Evolutionary conservation across 2,888 invertebrate genomes (phyloP), one percentile per base, ranked within the genome.

Genomic region (Cyclophora punctaria): DNA sequence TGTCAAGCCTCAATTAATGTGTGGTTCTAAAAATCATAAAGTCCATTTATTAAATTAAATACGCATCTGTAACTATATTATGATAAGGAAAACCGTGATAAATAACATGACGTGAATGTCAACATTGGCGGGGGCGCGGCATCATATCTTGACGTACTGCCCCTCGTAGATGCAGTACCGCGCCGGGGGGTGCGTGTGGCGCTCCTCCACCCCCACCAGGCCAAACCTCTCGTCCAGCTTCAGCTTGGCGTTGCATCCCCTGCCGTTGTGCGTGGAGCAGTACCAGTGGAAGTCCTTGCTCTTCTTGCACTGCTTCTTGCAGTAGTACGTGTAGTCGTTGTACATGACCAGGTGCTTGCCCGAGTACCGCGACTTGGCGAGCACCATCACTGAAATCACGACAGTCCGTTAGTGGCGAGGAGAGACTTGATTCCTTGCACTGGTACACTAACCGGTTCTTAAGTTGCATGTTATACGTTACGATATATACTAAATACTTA

Each of bases 251-350:
- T 81, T 81, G 54, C 86, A 86, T 0, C 85, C 84, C 40, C 77
- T 75, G 56, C 76, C 79, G 63, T 83, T 83, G 56, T 86, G 82
- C 0, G 85, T 83, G 1, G 86, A 86, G 51, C 86, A 86, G 53
- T 83, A 79, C 86, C 86, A 86, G 49, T 77, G 73, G 50, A 75
- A 80, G 51, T 70, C 63, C 43, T 75, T 78, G 0, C 73, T 78
- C 56, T 68, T 78, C 66, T 80, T 81, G 64, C 75, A 79, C 57
- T 78, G 74, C 51, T 73, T 78, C 67, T 84, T 83, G 64, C 80
- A 81, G 63, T 82, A 84, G 57, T 83, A 86, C 0, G 85, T 83
- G 59, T 83, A 86, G 51, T 81, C 75, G 44, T 80, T 75, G 59
- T 69, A 75, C 67, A 85, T 76, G 0, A 84, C 75, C 7, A 84